Percentiles rank a stretch among this genome's conserved stretches.
phyloP scores from a whole-genome alignment of 2,797 vertebrate species.

The Takifugu rubripes region DNA sequence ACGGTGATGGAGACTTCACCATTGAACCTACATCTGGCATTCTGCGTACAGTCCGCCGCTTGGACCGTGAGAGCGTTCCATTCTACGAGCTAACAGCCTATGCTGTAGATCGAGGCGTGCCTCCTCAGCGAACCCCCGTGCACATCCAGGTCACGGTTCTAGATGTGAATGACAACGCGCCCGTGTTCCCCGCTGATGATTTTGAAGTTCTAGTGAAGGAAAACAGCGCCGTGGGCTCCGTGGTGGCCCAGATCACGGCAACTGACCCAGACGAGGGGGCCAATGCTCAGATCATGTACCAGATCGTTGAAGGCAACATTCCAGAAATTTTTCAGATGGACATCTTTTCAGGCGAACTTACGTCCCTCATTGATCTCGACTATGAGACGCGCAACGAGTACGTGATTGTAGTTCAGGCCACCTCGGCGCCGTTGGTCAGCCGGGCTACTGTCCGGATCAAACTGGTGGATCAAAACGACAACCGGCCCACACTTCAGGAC shows the following conservation, averaged over 20 bases:
- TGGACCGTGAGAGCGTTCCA: slow-evolving; percentile 90
- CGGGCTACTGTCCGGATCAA: slow-evolving; percentile 91
- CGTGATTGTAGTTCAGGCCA: slow-evolving; percentile 96
- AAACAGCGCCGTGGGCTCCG: slow-evolving; percentile 94
- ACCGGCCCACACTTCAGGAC: slow-evolving; percentile 89
- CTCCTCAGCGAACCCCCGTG: slow-evolving; percentile 89
- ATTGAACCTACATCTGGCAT: slow-evolving; percentile 97
- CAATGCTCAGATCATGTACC: slow-evolving; percentile 98
- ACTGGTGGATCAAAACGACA: slow-evolving; percentile 96
- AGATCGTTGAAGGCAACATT: slow-evolving; percentile 98
- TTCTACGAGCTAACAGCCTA: slow-evolving; percentile 94
- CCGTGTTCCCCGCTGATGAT: slow-evolving; percentile 93
- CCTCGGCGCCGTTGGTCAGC: slow-evolving; percentile 96
- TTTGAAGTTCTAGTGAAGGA: slow-evolving; percentile 95
- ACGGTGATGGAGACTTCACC: slow-evolving; percentile 96
- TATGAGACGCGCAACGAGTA: slow-evolving; percentile 91
- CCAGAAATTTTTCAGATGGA: slow-evolving; percentile 99
- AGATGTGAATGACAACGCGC: slow-evolving; percentile 96
- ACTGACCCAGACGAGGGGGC: slow-evolving; percentile 92
- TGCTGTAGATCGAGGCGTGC: slow-evolving; percentile 91
- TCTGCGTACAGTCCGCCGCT: slow-evolving; percentile 86
- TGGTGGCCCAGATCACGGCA: slow-evolving; percentile 93
- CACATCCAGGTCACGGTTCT: slow-evolving; percentile 92
- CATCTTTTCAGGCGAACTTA: slow-evolving; percentile 97
- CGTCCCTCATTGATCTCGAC: slow-evolving; percentile 96